Percentiles rank a stretch among this genome's conserved stretches.
Conservation (phyloP, 2,797 vertebrate genomes). For the Emys orbicularis region DNA sequence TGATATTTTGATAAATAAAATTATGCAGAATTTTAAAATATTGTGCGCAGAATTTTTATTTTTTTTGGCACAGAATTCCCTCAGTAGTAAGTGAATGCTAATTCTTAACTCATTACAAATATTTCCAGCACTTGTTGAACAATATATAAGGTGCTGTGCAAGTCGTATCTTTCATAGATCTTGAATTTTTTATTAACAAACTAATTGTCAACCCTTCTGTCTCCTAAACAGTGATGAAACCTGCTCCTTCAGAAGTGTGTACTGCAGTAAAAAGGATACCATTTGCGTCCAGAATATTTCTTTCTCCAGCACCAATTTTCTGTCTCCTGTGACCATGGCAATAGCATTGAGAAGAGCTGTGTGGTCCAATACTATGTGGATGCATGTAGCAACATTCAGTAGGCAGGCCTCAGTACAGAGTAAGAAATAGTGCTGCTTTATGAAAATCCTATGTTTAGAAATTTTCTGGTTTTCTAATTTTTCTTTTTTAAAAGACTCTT, state of each 20-base stretch:
- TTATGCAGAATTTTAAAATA: too few relatives aligned
- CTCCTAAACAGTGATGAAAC: not conserved
- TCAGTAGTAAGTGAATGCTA: not conserved
- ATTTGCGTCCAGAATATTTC: fast-evolving
- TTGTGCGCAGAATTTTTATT: too few relatives aligned
- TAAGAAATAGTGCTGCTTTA: conserved; percentile 55
- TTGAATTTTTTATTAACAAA: not conserved
- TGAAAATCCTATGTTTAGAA: fast-evolving
- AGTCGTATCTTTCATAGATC: not conserved
- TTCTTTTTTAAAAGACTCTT: not conserved
- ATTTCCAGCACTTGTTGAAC: not conserved
- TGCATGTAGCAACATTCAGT: not conserved
- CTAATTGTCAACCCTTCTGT: not conserved
- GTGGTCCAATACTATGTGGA: conserved; percentile 1
- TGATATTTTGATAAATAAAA: too few relatives aligned
- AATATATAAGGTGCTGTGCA: not conserved
- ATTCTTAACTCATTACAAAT: not conserved
- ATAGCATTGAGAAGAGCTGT: not conserved
- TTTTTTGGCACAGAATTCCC: too few relatives aligned
- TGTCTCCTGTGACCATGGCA: conserved; percentile 50
- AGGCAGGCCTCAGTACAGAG: conserved; percentile 38
- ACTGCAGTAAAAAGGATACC: not conserved
- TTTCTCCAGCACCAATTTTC: not conserved
- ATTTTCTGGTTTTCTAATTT: not conserved
- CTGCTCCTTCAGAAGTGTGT: conserved; percentile 19